These are phyloP conservation scores for Drosophila subquinaria DNA, from an alignment of 2,888 invertebrate species.

Conservation along the genomic window DNA sequence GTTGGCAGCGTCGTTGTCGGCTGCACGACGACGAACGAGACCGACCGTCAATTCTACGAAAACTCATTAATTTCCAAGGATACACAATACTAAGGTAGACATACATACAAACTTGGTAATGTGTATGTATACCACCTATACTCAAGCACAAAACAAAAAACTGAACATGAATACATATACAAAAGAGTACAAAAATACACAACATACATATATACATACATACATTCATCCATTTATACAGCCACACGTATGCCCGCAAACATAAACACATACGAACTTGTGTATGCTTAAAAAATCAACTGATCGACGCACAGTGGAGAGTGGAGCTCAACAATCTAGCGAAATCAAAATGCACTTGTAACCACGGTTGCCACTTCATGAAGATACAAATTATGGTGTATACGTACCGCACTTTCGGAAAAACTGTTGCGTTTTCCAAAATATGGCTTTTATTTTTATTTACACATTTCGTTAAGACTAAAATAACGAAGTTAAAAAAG, in stretches of 20 bases:
- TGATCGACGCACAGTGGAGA: conserved; percentile 39
- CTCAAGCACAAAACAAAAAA: neutral
- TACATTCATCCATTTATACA: conserved; percentile 7
- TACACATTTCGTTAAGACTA: too few species aligned
- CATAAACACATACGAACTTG: conserved; percentile 7
- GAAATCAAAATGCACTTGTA: neutral
- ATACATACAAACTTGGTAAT: conserved; percentile 19
- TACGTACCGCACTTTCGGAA: too few species aligned
- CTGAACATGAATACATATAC: neutral
- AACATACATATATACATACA: conserved; percentile 17
- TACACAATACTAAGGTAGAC: conserved; percentile 49
- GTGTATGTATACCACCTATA: neutral
- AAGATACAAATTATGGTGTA: too few species aligned
- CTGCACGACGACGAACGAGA: conserved; percentile 35
- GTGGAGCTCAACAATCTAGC: neutral
- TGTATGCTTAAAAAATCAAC: conserved; percentile 23
- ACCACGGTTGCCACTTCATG: neutral
- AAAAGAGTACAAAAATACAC: conserved; percentile 5
- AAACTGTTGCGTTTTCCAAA: too few species aligned
- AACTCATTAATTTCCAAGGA: conserved; percentile 79
- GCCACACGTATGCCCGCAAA: neutral
- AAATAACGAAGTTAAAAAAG: too few species aligned
- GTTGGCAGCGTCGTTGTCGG: conserved; percentile 4
- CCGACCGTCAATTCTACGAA: conserved; percentile 69
- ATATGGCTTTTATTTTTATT: too few species aligned